Evolutionary conservation across 2,888 invertebrate species (phyloP), one percentile per base, ranked within the genome.

Genomic region (Tipula unca): DNA sequence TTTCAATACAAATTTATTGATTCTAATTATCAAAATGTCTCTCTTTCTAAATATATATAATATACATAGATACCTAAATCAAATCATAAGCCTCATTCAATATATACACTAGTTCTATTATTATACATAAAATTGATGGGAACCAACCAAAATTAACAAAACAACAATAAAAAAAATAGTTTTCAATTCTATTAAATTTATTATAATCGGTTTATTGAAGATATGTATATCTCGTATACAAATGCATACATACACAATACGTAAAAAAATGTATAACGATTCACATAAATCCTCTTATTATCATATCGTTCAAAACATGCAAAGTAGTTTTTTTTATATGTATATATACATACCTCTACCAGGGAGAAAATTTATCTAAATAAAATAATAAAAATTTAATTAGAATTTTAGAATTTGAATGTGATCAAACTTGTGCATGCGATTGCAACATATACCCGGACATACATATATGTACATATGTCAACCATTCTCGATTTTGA

Each of bases 41-140:
- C 69, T 69, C 10, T 25, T 69, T 69, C 69, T 20, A 25, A n/a
- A n/a, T n/a, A n/a, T n/a, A n/a, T n/a, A n/a, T n/a, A n/a, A n/a
- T 20, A 17, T 17, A 17, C 48, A 17, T 54, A 69, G 2, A 48
- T 25, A 69, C 69, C 69, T 69, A 69, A 69, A 69, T 69, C 69
- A 25, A 69, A 25, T 69, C 69, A 25, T 69, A 69, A 69, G 69
- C 69, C 69, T 20, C 25, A 69, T 69, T 69, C 69, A 14, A 69
- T 69, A 69, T 69, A 69, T 69, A 69, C 69, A 69, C 69, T 69
- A 69, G 69, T 69, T 69, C 69, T 69, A 69, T 69, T 69, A 69
- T 69, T 69, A 69, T 69, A 69, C 25, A 69, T 69, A 69, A 69
- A 69, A 69, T 69, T 69, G 69, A 69, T 69, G 69, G 69, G 69